Percentiles rank a stretch among this genome's conserved stretches.
Conservation (phyloP, 2,113 vertebrate genomes). For the Melierax canorus region DNA sequence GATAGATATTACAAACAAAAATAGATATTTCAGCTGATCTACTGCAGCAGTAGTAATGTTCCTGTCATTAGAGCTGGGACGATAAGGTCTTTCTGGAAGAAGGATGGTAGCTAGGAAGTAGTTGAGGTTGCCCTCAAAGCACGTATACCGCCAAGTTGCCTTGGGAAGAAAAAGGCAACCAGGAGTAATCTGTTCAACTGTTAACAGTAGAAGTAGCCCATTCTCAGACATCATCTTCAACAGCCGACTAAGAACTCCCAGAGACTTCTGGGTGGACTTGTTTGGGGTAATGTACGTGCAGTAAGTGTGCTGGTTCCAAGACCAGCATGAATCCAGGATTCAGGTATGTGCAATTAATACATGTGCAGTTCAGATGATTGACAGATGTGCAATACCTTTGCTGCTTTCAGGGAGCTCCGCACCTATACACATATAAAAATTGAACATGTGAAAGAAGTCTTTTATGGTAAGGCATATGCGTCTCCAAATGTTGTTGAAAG, state of each 20-base stretch:
- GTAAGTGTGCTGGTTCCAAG: neutral
- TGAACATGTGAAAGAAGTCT: neutral
- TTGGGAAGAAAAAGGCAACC: neutral
- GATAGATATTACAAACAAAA: neutral
- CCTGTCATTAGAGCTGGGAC: neutral
- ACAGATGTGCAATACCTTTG: neutral
- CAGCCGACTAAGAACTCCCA: neutral
- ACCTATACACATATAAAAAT: neutral
- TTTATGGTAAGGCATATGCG: neutral
- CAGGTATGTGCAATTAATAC: neutral
- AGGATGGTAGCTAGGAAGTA: neutral
- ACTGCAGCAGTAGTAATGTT: neutral
- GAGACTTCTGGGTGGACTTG: neutral
- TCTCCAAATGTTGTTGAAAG: neutral
- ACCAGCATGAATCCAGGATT: neutral
- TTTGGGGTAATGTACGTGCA: rapidly evolving
- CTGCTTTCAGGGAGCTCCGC: neutral
- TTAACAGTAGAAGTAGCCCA: neutral
- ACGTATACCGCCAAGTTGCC: neutral
- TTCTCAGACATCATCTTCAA: neutral
- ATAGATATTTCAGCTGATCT: neutral
- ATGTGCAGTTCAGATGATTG: neutral
- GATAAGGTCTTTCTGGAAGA: neutral
- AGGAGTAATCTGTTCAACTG: neutral
- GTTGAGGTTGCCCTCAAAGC: neutral